Conservation (phyloP, 2,113 vertebrate species). For the Xenus cinereus region DNA sequence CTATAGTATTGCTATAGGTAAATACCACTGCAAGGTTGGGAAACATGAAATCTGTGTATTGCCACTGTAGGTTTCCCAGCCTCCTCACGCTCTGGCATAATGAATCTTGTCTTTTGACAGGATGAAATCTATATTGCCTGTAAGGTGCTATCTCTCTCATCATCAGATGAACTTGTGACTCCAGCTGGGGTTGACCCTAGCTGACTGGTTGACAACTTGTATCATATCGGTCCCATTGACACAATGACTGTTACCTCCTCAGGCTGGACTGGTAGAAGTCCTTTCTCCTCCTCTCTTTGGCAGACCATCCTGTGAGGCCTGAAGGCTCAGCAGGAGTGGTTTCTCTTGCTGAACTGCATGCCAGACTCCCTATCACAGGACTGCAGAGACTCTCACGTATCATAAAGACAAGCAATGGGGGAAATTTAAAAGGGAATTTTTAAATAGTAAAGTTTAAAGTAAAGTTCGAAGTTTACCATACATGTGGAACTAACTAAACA, state of each 20-base stretch:
- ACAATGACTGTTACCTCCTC: background rate
- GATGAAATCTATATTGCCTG: background rate
- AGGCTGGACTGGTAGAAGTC: background rate
- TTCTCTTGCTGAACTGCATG: background rate
- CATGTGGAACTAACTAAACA: background rate
- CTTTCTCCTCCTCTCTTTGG: background rate
- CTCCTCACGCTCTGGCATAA: background rate
- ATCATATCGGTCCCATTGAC: accelerated
- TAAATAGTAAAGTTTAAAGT: background rate
- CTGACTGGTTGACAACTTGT: background rate
- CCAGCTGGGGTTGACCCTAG: background rate
- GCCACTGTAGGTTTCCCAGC: background rate
- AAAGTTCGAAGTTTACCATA: background rate
- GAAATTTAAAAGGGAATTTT: background rate
- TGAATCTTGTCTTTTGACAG: background rate
- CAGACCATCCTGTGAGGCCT: background rate
- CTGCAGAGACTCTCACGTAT: accelerated
- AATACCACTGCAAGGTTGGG: background rate
- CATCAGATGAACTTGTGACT: background rate
- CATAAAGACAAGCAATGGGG: background rate
- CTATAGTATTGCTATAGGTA: background rate
- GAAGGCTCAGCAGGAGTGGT: background rate
- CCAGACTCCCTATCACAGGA: background rate
- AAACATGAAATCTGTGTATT: background rate
- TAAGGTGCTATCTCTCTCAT: background rate